Conservation (phyloP, 2,888 invertebrate genomes). For the Saturnia japonica region DNA sequence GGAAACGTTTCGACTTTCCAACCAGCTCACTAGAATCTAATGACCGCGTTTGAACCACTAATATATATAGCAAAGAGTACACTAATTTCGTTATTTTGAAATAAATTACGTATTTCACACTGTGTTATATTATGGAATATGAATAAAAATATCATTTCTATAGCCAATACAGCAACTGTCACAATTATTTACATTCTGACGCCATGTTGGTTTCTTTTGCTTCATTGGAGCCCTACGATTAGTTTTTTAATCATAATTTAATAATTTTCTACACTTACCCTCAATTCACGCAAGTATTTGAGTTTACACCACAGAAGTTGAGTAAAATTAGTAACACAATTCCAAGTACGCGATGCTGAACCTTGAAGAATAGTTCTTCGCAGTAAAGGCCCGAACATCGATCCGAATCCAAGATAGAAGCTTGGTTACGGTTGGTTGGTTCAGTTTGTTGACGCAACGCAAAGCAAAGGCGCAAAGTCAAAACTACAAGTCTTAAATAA, state of each 20-base stretch:
- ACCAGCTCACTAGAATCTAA: neutral
- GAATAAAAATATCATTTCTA: slow-evolving; percentile 3
- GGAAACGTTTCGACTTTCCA: slow-evolving; percentile 5
- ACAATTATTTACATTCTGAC: slow-evolving; percentile 79
- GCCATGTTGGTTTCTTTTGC: slow-evolving; percentile 76
- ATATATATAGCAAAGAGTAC: neutral
- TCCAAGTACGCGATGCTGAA: slow-evolving; percentile 87
- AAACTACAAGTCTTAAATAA: slow-evolving; percentile 32
- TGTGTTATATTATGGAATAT: slow-evolving; percentile 6
- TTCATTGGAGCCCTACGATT: slow-evolving; percentile 67
- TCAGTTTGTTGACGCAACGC: slow-evolving; percentile 65
- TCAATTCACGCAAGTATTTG: slow-evolving; percentile 76
- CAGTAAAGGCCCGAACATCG: slow-evolving; percentile 86
- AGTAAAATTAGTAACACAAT: slow-evolving; percentile 83
- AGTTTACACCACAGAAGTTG: slow-evolving; percentile 84
- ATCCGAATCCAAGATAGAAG: slow-evolving; percentile 80
- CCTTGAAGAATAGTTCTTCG: slow-evolving; percentile 85
- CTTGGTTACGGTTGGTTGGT: slow-evolving; percentile 61
- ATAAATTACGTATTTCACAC: neutral
- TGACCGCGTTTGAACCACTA: neutral
- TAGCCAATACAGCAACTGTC: slow-evolving; percentile 49
- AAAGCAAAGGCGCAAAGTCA: slow-evolving; percentile 54
- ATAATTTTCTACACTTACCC: slow-evolving; percentile 66
- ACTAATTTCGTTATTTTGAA: neutral
- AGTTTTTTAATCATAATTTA: slow-evolving; percentile 42